Percentiles rank a stretch among this genome's conserved stretches.
phyloP scores from a whole-genome alignment of 2,888 invertebrate genomes.

The Galerucella nymphaeae region DNA sequence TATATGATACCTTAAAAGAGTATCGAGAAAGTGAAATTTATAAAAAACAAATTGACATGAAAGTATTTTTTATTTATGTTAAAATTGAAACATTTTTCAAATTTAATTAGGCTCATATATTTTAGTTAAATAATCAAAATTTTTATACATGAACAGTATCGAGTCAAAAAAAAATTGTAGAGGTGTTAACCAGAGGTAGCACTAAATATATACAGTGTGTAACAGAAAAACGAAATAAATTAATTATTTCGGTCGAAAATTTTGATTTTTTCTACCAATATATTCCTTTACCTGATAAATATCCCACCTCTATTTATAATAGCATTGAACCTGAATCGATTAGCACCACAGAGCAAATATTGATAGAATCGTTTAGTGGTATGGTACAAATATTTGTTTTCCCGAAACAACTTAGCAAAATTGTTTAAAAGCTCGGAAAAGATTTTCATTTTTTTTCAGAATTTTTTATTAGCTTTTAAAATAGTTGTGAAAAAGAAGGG shows the following conservation, averaged over 20 bases:
- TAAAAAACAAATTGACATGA: slow-evolving; percentile 26
- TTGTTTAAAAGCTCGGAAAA: not conserved
- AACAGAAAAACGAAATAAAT: too few relatives aligned
- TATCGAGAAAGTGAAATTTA: slow-evolving; percentile 38
- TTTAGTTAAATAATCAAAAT: too few relatives aligned
- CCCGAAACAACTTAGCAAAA: not conserved
- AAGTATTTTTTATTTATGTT: slow-evolving; percentile 25
- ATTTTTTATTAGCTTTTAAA: too few relatives aligned
- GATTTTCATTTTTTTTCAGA: too few relatives aligned
- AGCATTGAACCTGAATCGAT: slow-evolving; percentile 31
- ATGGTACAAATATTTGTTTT: slow-evolving; percentile 27
- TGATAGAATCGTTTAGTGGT: slow-evolving; percentile 5
- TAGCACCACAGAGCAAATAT: slow-evolving; percentile 23
- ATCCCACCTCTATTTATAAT: slow-evolving; percentile 5
- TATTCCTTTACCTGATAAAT: not conserved
- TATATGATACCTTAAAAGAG: slow-evolving; percentile 32
- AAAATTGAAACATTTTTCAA: not conserved
- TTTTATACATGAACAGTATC: too few relatives aligned
- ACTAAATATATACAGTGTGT: too few relatives aligned
- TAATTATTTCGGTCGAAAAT: too few relatives aligned
- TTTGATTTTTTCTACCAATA: too few relatives aligned
- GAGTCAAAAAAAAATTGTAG: too few relatives aligned
- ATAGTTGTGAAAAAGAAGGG: too few relatives aligned
- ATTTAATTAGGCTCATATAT: too few relatives aligned
- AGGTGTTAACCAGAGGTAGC: too few relatives aligned